phyloP scores from a whole-genome alignment of 2,888 invertebrate genomes.

The Panopea generosa region DNA sequence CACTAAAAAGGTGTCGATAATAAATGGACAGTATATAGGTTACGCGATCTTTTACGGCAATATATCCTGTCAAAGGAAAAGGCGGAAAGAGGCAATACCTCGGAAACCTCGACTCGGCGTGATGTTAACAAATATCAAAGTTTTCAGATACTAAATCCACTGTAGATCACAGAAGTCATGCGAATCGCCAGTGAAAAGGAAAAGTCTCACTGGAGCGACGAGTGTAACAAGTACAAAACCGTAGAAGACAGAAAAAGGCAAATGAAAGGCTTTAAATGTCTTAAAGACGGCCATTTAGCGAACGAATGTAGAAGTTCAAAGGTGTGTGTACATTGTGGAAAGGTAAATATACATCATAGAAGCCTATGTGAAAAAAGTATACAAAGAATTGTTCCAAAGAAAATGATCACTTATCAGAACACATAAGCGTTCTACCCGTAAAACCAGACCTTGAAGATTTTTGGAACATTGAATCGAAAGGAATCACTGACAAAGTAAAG shows the following conservation, averaged over 20 bases:
- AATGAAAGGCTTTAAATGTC: neutral
- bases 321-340: conserved; percentile 19
- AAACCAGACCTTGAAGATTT: conserved; percentile 17
- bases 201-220: conserved; percentile 24
- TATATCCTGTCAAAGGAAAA: too few relatives aligned
- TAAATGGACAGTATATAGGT: neutral
- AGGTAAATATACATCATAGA: conserved; percentile 4
- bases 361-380: neutral
- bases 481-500: conserved; percentile 1
- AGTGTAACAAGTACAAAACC: conserved; percentile 2
- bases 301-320: conserved; percentile 11
- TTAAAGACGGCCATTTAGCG: neutral
- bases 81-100: too few relatives aligned
- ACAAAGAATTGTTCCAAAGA: too few relatives aligned
- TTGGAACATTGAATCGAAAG: conserved; percentile 23
- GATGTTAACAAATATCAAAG: too few relatives aligned
- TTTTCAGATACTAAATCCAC: too few relatives aligned
- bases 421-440: neutral
- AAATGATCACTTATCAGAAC: too few relatives aligned
- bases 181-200: too few relatives aligned
- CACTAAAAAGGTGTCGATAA: neutral
- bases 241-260: too few relatives aligned
- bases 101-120: too few relatives aligned
- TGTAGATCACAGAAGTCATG: too few relatives aligned
- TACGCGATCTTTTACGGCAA: conserved; percentile 1